Conservation (phyloP, 2,797 vertebrate species). For the Enteromius thamalakanensis region DNA sequence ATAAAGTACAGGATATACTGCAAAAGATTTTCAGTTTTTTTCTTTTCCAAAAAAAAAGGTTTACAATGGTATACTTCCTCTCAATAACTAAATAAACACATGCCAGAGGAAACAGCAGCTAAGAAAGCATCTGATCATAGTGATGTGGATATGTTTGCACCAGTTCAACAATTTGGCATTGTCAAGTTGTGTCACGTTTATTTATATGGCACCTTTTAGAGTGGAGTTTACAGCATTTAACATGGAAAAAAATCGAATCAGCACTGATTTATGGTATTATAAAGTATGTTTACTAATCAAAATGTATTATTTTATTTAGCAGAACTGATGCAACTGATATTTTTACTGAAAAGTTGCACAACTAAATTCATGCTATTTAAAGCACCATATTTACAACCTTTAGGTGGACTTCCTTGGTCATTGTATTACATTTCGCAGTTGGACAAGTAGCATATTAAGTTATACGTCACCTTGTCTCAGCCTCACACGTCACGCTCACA, state of each 20-base stretch:
- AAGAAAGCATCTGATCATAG: not conserved
- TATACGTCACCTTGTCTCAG: not conserved
- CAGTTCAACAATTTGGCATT: not conserved
- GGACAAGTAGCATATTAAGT: not conserved
- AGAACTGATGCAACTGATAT: not conserved
- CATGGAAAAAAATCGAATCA: too few species aligned
- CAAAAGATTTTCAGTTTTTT: not conserved
- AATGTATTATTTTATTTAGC: too few species aligned
- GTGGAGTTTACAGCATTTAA: too few species aligned
- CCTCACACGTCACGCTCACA: too few species aligned
- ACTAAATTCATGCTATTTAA: not conserved
- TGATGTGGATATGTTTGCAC: not conserved
- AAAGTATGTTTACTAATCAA: too few species aligned
- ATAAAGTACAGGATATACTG: not conserved
- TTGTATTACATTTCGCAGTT: not conserved
- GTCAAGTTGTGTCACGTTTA: not conserved
- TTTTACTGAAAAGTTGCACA: not conserved
- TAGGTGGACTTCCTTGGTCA: not conserved
- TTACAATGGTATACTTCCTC: not conserved
- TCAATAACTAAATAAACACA: not conserved
- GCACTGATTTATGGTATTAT: too few species aligned
- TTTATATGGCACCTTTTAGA: not conserved
- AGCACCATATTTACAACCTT: not conserved
- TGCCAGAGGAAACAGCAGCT: not conserved
- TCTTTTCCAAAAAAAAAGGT: not conserved